A percentile compares a stretch with the other conserved stretches of the same genome.
phyloP scores from a whole-genome alignment of 2,113 vertebrate species.

The Calidris pugnax region DNA sequence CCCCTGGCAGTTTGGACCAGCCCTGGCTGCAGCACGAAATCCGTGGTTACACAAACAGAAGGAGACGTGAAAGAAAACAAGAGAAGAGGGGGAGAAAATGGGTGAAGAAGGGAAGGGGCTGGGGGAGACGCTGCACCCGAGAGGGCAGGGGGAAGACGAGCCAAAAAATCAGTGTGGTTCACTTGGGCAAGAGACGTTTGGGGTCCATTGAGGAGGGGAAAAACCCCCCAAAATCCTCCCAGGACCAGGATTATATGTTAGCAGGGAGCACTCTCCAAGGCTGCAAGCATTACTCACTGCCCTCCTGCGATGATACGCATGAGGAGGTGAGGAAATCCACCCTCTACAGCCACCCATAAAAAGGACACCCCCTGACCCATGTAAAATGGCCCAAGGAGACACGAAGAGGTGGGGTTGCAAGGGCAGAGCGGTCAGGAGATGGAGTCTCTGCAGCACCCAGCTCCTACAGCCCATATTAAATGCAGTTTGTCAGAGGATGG shows the following conservation, averaged over 20 bases:
- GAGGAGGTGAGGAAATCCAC: background rate
- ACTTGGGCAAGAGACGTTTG: background rate
- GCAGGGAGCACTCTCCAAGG: too few relatives aligned
- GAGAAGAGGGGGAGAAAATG: background rate
- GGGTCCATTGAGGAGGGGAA: rapidly evolving
- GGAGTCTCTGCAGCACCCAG: background rate
- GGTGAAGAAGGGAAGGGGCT: background rate
- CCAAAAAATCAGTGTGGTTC: rapidly evolving
- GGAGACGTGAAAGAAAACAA: background rate
- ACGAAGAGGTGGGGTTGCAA: rapidly evolving
- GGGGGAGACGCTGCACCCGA: background rate
- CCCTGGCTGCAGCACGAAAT: background rate
- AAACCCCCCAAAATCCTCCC: background rate
- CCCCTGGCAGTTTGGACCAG: background rate
- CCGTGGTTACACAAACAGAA: background rate
- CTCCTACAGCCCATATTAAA: too few relatives aligned
- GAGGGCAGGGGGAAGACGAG: background rate
- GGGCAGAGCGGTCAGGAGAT: background rate
- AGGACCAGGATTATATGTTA: background rate
- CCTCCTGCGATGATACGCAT: background rate
- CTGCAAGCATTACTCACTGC: background rate
- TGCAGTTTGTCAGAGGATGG: rapidly evolving
- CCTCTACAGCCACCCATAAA: rapidly evolving
- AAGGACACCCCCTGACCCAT: background rate
- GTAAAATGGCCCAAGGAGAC: background rate